Percentiles rank a stretch among this genome's conserved stretches.
phyloP scores from a whole-genome alignment of 1,140 invertebrate genomes.

The Cylas formicarius region DNA sequence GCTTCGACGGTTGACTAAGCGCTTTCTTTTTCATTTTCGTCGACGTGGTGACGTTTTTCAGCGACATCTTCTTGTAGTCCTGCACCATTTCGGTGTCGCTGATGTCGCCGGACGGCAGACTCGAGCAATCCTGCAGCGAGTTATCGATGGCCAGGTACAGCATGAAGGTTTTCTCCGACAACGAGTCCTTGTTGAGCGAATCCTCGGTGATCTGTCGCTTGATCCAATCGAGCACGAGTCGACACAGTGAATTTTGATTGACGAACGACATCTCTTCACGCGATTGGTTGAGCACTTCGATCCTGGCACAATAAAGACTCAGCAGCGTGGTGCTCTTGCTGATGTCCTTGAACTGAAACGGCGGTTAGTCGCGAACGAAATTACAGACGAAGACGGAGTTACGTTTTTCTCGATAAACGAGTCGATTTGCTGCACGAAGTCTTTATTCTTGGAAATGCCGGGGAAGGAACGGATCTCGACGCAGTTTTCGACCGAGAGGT shows the following conservation, averaged over 20 bases:
- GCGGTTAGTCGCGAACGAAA: neutral
- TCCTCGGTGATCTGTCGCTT: slow-evolving; percentile 48
- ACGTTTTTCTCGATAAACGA: slow-evolving; percentile 64
- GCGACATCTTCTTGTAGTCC: slow-evolving; percentile 69
- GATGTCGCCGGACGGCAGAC: slow-evolving; percentile 57
- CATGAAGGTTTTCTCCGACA: slow-evolving; percentile 62
- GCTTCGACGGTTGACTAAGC: slow-evolving; percentile 52
- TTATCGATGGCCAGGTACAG: slow-evolving; percentile 69
- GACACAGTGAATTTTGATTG: slow-evolving; percentile 53
- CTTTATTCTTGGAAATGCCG: slow-evolving; percentile 55
- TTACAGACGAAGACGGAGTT: slow-evolving; percentile 33
- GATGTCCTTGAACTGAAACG: slow-evolving; percentile 51
- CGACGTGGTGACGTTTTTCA: slow-evolving; percentile 40
- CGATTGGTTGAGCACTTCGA: slow-evolving; percentile 59
- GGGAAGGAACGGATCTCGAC: slow-evolving; percentile 62
- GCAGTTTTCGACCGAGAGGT: slow-evolving; percentile 62
- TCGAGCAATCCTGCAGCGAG: slow-evolving; percentile 70
- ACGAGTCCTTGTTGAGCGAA: slow-evolving; percentile 42
- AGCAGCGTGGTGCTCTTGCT: slow-evolving; percentile 51
- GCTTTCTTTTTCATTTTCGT: slow-evolving; percentile 44
- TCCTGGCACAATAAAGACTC: slow-evolving; percentile 54
- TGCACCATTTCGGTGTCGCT: slow-evolving; percentile 70
- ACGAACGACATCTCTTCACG: slow-evolving; percentile 56
- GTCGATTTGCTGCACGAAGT: slow-evolving; percentile 58
- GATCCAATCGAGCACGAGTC: slow-evolving; percentile 63